Evolutionary conservation across 2,113 vertebrate species (phyloP), one percentile per base, ranked within the genome.

Genomic region (Origma solitaria): DNA sequence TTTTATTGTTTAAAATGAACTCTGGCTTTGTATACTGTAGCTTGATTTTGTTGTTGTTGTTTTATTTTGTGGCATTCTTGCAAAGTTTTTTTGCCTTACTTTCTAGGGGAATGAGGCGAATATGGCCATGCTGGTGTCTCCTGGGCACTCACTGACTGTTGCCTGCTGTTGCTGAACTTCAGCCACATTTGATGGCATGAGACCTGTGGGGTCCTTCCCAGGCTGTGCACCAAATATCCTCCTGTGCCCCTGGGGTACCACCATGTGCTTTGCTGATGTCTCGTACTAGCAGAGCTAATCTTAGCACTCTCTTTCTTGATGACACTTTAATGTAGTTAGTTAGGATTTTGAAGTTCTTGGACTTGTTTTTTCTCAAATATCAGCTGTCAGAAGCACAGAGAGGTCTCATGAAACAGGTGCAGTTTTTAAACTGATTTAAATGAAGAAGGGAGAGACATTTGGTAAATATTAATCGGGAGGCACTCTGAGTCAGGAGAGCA

Each of bases 401-500:
- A 88, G 82, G 85, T 96, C 92, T 94, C 23, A 40, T 27, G 66
- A 82, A 96, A 92, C 87, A 95, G 94, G 78, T 92, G 82, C 90
- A 56, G 85, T 42, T 86, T 96, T 88, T 78, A 82, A 90, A 90
- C 33, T n/a, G 71, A 90, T 96, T 75, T 81, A 94, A 83, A 81
- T 40, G 40, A 94, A 88, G 58, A 90, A 81, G 24, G 42, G 60
- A 88, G 68, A 93, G 58, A 80, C 82, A 88, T 93, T 94, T 94
- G 82, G 82, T 71, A 96, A 86, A 82, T 86, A 95, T 92, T 96
- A 88, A 92, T 92, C 93, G 93, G 82, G 69, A 95, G 40, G 5
- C 51, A 56, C 15, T 87, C 57, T 24, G 60, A 86, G 31, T 54
- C 68, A 80, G 50, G 85, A 69, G 37, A 90, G n/a, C 42, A 86